These are phyloP conservation scores for Chaenodraco wilsoni DNA, from an alignment of 2,797 vertebrate species.

Conservation along the genomic window DNA sequence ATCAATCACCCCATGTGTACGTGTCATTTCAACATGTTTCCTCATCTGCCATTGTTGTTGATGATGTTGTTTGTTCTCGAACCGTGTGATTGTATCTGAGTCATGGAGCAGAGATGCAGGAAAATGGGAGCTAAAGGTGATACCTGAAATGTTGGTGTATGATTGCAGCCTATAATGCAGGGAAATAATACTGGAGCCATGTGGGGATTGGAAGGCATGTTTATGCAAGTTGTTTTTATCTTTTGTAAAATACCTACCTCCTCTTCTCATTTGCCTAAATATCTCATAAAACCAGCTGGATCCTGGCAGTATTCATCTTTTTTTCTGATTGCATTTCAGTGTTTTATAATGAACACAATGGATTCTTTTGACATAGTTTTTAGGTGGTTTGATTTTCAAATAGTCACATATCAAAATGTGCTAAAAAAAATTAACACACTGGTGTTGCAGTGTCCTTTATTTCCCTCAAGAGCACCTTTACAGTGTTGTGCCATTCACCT, in stretches of 20 bases:
- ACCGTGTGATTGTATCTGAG: constrained; percentile 71
- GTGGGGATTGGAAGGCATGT: constrained; percentile 22
- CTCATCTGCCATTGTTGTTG: constrained; percentile 71
- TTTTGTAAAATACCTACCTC: background rate
- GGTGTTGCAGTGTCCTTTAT: constrained; percentile 41
- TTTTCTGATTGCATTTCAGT: constrained; percentile 16
- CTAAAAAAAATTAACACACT: constrained; percentile 27
- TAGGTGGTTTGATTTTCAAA: constrained; percentile 15
- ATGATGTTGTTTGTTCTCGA: constrained; percentile 72
- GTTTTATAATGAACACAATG: background rate
- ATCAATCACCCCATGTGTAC: constrained; percentile 81
- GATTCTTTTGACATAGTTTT: background rate
- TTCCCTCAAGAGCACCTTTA: constrained; percentile 46
- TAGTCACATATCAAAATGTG: constrained; percentile 20
- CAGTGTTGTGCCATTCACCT: constrained; percentile 57
- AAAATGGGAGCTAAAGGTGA: constrained; percentile 70
- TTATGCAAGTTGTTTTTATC: constrained; percentile 35
- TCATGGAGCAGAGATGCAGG: constrained; percentile 64
- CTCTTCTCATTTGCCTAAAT: constrained; percentile 41
- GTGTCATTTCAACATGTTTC: constrained; percentile 76
- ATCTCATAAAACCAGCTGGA: constrained; percentile 43
- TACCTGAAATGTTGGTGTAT: constrained; percentile 65
- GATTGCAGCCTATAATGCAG: constrained; percentile 60
- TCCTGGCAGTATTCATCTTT: constrained; percentile 9
- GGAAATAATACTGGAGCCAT: constrained; percentile 41